Base-by-base conservation (phyloP, 2,113 vertebrate species). In the Chloropsis hardwickii region DNA sequence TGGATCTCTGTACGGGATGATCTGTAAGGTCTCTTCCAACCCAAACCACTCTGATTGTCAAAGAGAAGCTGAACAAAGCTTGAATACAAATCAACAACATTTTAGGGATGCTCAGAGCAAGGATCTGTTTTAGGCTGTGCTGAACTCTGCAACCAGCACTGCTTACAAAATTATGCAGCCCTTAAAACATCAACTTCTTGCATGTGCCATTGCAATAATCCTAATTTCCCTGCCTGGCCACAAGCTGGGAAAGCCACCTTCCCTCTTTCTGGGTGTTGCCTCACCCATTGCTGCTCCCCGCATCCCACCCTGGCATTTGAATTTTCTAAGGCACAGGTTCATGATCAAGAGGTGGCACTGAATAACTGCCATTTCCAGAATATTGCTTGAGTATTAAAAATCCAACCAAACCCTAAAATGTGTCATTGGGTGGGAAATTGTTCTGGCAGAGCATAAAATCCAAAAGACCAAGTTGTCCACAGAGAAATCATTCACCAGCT, bases 401-500 rank as follows among this genome's bases (percentile, higher is more conserved):
- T 13, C 64, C 62, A 89, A 33, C 28, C 12, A 23, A 85, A 77
- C 1, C 37, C 47, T 73, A 29, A 76, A 92, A 45, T 22, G 67
- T 76, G 83, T 66, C 71, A 39, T 2, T 88, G 82, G 40, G 18
- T 45, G 76, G 91, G 70, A 83, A 90, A 94, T 40, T 15, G 47
- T 80, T 90, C 80, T 71, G 61, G 72, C 61, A 51, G 8, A 56
- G 76, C 42, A 88, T 47, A 73, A 61, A 69, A 80, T 15, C 67
- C 78, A 79, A 96, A 94, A 96, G 92, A 58, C 42, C 72, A 48
- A 92, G 76, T 37, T 83, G 76, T 88, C 66, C 72, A 18, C 39
- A 16, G 76, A 95, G 50, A 60, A 97, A 95, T 93, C 94, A 96
- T 94, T 96, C 93, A 67, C 13, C 80, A 86, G 0, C n/a, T 65